phyloP scores from a whole-genome alignment of 1,140 invertebrate species.

The Mylabris phalerata region DNA sequence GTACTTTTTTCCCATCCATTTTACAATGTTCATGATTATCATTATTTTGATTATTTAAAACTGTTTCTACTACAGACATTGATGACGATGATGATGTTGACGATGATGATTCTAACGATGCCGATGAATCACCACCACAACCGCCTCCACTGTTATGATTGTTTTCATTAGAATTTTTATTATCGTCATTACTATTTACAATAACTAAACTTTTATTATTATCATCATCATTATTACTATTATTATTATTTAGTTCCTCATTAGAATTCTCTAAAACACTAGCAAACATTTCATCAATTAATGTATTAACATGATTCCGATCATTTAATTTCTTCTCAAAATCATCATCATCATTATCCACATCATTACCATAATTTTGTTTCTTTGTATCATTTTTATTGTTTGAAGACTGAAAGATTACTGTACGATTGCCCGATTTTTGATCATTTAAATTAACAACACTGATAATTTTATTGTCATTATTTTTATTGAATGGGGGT shows the following conservation, averaged over 20 bases:
- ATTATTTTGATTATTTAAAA: not conserved
- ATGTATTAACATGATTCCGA: constrained; percentile 36
- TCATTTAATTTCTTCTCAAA: constrained; percentile 30
- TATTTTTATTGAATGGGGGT: not conserved
- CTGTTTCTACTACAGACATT: not conserved
- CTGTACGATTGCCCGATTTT: constrained; percentile 10
- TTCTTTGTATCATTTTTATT: not conserved
- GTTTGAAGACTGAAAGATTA: constrained; percentile 33
- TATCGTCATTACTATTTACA: not conserved
- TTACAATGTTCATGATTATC: not conserved
- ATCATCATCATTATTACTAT: not conserved
- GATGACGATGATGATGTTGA: not conserved
- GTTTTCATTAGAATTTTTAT: not conserved
- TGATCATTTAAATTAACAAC: no score
- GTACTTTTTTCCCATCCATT: constrained; percentile 36
- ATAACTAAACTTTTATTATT: not conserved
- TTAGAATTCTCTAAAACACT: constrained; percentile 31
- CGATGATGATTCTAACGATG: not conserved
- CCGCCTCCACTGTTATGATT: not conserved
- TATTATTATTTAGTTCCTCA: not conserved
- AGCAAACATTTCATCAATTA: constrained; percentile 41
- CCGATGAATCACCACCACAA: not conserved
- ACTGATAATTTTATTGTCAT: no score
- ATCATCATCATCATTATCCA: not conserved
- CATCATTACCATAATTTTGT: not conserved